Evolutionary conservation across 2,797 vertebrate genomes (phyloP).

Genomic region (Pseudotriccus pelzelni): DNA sequence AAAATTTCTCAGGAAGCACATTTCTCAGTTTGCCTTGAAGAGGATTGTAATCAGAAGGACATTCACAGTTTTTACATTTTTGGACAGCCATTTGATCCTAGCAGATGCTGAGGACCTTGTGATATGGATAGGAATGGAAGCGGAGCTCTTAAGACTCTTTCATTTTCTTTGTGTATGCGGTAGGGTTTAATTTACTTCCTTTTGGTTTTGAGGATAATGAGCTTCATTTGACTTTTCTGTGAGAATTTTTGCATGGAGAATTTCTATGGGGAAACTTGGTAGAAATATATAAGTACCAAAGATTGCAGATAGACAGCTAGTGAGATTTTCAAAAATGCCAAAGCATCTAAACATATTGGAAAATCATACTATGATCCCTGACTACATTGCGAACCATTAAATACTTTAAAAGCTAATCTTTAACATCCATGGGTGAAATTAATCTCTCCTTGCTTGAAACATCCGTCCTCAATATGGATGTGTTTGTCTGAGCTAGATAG

Average conservation of each 20-base stretch:
- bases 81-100: neutral
- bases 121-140: neutral
- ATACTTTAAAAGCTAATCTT: neutral
- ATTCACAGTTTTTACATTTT: neutral
- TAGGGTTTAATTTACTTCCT: neutral
- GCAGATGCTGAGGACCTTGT: neutral
- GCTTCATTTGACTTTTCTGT: neutral
- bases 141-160: neutral
- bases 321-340: neutral
- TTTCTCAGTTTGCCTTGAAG: neutral
- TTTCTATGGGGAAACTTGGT: neutral
- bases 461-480: neutral
- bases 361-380: neutral
- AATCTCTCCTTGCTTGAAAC: neutral
- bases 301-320: neutral
- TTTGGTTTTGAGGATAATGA: neutral
- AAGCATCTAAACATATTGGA: neutral
- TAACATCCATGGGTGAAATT: neutral
- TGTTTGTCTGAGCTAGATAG: neutral
- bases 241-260: neutral
- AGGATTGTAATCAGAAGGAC: neutral
- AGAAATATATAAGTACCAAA: neutral
- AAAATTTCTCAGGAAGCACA: neutral
- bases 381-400: neutral
- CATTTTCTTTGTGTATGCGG: neutral